Evolutionary conservation across 2,888 invertebrate genomes (phyloP).

Genomic region (Lepetodrilus schrolli): DNA sequence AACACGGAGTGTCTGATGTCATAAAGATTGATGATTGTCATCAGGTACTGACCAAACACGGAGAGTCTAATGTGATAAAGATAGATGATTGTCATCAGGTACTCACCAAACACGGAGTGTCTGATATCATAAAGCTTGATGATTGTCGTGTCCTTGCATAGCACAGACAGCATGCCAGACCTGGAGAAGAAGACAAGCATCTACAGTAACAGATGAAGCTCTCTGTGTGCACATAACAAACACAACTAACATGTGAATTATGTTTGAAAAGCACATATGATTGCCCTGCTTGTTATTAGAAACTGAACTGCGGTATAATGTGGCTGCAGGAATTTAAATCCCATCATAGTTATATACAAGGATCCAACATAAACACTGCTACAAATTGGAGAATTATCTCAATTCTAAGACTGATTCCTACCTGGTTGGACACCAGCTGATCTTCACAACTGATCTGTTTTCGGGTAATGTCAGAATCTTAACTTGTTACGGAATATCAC

Average conservation of each 20-base stretch:
- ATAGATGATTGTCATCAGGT: no score
- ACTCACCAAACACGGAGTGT: constrained; percentile 74
- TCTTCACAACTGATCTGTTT: constrained; percentile 82
- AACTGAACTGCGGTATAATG: no score
- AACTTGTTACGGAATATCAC: not conserved
- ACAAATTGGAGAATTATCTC: no score
- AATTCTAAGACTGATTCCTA: no score
- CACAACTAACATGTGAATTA: not conserved
- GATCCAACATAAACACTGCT: no score
- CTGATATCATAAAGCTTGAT: constrained; percentile 91
- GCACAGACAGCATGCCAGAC: constrained; percentile 85
- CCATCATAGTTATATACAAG: no score
- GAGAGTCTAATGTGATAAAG: no score
- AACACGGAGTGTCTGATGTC: no score
- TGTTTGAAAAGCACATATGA: not conserved
- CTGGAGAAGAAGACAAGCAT: constrained; percentile 72
- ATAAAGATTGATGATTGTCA: no score
- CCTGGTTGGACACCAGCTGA: constrained; percentile 93
- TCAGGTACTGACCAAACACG: no score
- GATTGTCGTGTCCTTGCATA: constrained; percentile 86
- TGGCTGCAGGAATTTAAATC: no score
- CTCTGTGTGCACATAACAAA: not conserved
- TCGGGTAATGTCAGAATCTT: constrained; percentile 79
- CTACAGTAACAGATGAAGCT: not conserved
- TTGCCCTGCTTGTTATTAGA: no score